Evolutionary conservation across 2,113 vertebrate genomes (phyloP), one percentile per base, ranked within the genome.

Genomic region (Tachysurus fulvidraco): DNA sequence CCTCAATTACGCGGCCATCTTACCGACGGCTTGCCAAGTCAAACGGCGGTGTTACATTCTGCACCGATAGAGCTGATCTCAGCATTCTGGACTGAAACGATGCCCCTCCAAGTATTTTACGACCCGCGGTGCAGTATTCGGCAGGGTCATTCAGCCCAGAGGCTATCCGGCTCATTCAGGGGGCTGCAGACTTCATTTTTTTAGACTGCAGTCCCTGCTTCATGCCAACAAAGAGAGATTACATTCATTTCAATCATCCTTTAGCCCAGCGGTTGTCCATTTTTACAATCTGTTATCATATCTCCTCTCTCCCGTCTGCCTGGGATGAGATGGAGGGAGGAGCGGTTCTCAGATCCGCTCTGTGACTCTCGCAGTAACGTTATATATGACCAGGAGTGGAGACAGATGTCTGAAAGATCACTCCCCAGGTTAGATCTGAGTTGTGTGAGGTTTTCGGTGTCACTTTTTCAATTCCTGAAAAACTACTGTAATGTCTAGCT

Each of bases 161-260:
- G 79, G 16, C n/a, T 67, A 11, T 69, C 85, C 23, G n/a, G 12
- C 52, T 50, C n/a, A 21, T 62, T 86, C n/a, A 55, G 67, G 28
- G 19, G 76, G 62, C 65, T 41, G 65, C 28, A 62, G n/a, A 86
- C 79, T 74, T 41, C 57, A 82, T 82, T 71, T 71, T 86, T 74
- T 67, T 76, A 30, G 12, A 55, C 79, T 83, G 52, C 79, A 62
- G 85, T 28, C 41, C n/a, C 21, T n/a, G 44, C 55, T 76, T 57
- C n/a, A 60, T 10, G 85, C 79, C 65, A 81, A 69, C 78, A 64
- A 82, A 67, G 8, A 59, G 55, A 86, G 67, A 83, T 83, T 86
- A 52, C 85, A 86, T 62, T 76, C 54, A 83, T 54, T 82, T 86
- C 79, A 86, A 83, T 86, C 85, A 86, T 71, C 67, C 55, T 82